Evolutionary conservation across 2,113 vertebrate species (phyloP).

Genomic region (Uria lomvia): DNA sequence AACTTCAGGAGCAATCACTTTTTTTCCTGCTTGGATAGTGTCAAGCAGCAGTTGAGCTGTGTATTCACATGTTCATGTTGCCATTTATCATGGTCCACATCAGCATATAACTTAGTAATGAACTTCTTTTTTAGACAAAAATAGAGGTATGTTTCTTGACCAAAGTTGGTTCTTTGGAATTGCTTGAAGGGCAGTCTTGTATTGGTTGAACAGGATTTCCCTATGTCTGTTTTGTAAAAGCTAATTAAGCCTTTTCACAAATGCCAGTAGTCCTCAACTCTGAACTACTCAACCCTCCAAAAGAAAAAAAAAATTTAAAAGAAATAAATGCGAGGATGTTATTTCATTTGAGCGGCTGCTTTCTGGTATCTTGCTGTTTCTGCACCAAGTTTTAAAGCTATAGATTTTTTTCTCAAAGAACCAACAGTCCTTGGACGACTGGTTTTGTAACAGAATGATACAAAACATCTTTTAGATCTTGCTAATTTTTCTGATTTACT

Average conservation of each 20-base stretch:
- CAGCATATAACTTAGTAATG: background rate
- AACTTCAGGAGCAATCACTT: rapidly evolving
- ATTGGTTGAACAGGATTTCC: background rate
- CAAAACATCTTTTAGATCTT: background rate
- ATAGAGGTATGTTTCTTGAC: background rate
- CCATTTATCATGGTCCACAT: background rate
- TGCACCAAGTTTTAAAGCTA: background rate
- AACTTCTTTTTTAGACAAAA: background rate
- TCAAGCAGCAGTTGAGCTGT: background rate
- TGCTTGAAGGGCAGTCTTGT: background rate
- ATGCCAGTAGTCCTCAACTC: background rate
- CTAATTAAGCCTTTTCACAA: background rate
- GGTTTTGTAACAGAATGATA: background rate
- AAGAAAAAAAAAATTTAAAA: background rate
- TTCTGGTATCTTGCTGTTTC: background rate
- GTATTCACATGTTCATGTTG: background rate
- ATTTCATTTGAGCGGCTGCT: background rate
- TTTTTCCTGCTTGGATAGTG: background rate
- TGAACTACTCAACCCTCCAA: background rate
- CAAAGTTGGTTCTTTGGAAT: background rate
- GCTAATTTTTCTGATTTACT: background rate
- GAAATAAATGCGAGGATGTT: background rate
- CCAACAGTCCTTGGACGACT: background rate
- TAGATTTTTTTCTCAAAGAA: background rate
- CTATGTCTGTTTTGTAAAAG: background rate